Base-by-base conservation (phyloP, 2,797 vertebrate species). In the Phoebastria nigripes region DNA sequence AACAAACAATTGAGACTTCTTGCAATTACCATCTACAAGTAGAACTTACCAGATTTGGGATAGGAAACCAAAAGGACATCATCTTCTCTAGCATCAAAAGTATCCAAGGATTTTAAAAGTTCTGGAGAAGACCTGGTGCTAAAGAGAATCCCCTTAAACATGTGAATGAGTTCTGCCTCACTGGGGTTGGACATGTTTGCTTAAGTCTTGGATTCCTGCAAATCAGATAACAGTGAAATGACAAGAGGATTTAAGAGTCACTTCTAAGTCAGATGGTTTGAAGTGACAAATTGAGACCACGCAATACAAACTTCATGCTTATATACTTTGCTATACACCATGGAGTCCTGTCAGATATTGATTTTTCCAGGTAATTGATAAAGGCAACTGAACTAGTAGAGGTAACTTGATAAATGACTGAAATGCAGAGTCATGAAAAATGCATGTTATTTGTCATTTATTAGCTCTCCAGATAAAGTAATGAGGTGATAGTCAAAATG, bases 31-130 rank as follows among this genome's bases (percentile, higher is more conserved):
- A 67, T 12, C 24, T 52, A 18, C 63, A 92, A 77, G 13, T 8
- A 63, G 66, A 91, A 91, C 89, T 95, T 97, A 98, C 98, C 98
- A 44, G 98, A 98, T 80, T 98, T 98, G 22, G 98, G 98, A 20
- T 98, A 98, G 74, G 98, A 98, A 87, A 98, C 97, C 87, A 98
- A 91, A 83, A 98, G 98, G 24, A 98, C 52, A n/a, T 98, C 98
- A 58, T 98, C 98, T 91, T 98, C 98, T 96, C 97, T 97, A 47
- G 97, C 97, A 61, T 96, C 94, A 79, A 98, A 98, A 54, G 81
- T 70, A 58, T 97, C 93, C 93, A 98, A 83, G 41, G 98, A 97
- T 58, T 95, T 94, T 63, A 98, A 93, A 94, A 98, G 97, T 35
- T 97, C 97, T 59, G 89, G 90, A 10, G 98, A 98, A 83, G 98